phyloP scores from a whole-genome alignment of 2,113 vertebrate species.

The Hippocampus abdominalis region DNA sequence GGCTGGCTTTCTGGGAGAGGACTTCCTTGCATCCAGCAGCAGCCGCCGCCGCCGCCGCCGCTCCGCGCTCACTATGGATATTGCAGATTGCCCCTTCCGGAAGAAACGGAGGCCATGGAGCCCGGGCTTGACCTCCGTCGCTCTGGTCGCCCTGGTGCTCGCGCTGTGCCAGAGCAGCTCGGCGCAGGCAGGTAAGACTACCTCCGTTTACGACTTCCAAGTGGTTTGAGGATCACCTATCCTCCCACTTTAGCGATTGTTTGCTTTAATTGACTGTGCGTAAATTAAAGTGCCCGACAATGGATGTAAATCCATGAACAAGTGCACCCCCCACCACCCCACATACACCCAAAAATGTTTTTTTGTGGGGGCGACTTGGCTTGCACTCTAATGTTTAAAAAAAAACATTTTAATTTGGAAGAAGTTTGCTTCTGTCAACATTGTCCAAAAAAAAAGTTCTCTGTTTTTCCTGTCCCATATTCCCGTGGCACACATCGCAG shows the following conservation, averaged over 20 bases:
- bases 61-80: conserved; percentile 70
- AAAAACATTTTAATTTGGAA: background rate
- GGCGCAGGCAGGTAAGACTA: conserved; percentile 70
- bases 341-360: background rate
- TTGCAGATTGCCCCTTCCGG: conserved; percentile 61
- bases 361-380: too few species aligned
- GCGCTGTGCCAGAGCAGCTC: conserved; percentile 59
- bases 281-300: background rate
- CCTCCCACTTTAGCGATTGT: background rate
- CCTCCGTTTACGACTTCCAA: background rate
- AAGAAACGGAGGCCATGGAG: conserved; percentile 75
- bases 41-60: conserved; percentile 32
- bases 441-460: background rate
- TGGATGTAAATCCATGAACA: background rate
- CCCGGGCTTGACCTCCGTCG: conserved; percentile 61
- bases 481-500: background rate
- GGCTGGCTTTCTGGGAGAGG: conserved; percentile 67
- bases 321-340: too few species aligned
- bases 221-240: background rate
- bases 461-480: background rate
- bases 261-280: background rate
- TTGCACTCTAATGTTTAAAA: background rate
- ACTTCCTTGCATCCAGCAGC: conserved; percentile 60
- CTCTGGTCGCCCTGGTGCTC: conserved; percentile 60
- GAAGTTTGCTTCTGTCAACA: background rate